phyloP scores from a whole-genome alignment of 2,797 vertebrate genomes.

The Sebastes itinus region DNA sequence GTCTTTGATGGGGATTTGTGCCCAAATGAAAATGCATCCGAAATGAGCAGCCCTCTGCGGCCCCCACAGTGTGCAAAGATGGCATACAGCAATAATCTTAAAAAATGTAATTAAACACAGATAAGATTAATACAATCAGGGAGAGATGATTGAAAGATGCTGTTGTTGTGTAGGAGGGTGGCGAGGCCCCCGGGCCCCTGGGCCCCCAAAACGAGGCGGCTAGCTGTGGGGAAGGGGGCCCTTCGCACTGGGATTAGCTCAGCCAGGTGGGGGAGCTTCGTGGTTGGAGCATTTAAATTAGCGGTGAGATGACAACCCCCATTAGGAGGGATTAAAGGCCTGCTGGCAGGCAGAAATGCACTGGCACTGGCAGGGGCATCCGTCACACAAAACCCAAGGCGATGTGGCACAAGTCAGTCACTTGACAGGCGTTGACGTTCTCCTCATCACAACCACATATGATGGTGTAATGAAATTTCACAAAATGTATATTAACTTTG shows the following conservation, averaged over 20 bases:
- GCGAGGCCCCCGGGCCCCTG: conserved; percentile 75
- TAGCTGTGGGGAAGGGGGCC: conserved; percentile 77
- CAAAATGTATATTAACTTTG: background rate
- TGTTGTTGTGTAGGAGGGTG: conserved; percentile 82
- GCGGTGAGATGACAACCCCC: conserved; percentile 86
- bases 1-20: conserved; percentile 80
- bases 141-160: conserved; percentile 85
- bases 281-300: conserved; percentile 88
- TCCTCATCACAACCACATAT: conserved; percentile 36
- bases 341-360: conserved; percentile 82
- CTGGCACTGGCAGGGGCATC: conserved; percentile 85
- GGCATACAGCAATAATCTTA: conserved; percentile 85
- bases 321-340: conserved; percentile 88
- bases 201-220: conserved; percentile 71
- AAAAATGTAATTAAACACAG: conserved; percentile 90
- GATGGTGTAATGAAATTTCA: conserved; percentile 41
- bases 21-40: conserved; percentile 82
- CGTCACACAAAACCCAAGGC: conserved; percentile 81
- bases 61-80: conserved; percentile 86
- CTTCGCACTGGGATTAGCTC: conserved; percentile 81
- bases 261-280: conserved; percentile 82
- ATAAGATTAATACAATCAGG: conserved; percentile 86
- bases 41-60: conserved; percentile 82
- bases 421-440: conserved; percentile 57
- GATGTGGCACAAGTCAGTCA: conserved; percentile 81